Base-by-base conservation (phyloP, 92 coral and sea anemone species). In the Umimayanthus chanpuru region DNA sequence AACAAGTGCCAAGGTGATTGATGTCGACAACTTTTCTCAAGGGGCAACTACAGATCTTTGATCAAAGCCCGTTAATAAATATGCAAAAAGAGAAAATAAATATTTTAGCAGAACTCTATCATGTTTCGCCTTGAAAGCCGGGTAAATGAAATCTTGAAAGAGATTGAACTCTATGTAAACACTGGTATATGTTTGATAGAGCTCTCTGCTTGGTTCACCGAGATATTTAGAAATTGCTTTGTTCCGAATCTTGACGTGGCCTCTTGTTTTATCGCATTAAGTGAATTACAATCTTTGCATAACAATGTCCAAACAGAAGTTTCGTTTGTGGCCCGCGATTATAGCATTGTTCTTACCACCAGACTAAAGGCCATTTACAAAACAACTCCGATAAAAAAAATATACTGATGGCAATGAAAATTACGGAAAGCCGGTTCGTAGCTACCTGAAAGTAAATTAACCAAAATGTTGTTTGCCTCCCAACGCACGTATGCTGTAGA, bases 201-300 rank as follows among this genome's bases (percentile, higher is more conserved):
- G 86, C 89, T 81, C 86, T 73, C 75, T 80, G 92, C 84, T 91
- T 86, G 91, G 89, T 92, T 88, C 38, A 89, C 93, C 81, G 81
- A 89, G 94, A 91, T 92, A 95, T 93, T 95, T 93, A 95, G 94
- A 95, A 95, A 95, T 93, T 93, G 94, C 94, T 95, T 95, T 95
- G 96, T 95, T 97, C 94, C 76, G 40, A 72, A 72, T 43, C 88
- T 93, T 97, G 98, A 97, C 98, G 96, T 93, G 91, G 92, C 93
- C 93, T 92, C 98, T 94, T 95, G 97, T 94, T 93, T 94, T 94
- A 94, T 94, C 96, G 96, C 99, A 95, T 97, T 95, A 97, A 95
- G 91, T 94, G 98, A 97, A 97, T 97, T 95, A 97, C 99, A 82
- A 94, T 91, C 95, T 97, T 97, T 94, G 98, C 99, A 97, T 97